A percentile compares a stretch with the other conserved stretches of the same genome.
phyloP scores from a whole-genome alignment of 2,797 vertebrate species.

The Choloepus didactylus region DNA sequence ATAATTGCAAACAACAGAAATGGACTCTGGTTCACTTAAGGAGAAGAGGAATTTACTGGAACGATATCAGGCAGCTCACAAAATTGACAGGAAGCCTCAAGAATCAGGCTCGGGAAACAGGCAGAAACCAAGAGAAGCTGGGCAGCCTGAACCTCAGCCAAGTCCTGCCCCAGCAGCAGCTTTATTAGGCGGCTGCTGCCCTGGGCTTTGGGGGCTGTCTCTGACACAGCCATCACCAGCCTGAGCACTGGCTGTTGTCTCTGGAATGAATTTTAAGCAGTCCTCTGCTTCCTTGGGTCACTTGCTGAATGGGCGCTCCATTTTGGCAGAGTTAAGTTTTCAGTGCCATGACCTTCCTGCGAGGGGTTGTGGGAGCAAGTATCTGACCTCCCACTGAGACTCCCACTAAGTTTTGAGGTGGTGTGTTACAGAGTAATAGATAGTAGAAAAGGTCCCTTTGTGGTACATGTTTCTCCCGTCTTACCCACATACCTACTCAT shows the following conservation, averaged over 20 bases:
- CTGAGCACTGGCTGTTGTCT: not conserved
- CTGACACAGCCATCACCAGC: not conserved
- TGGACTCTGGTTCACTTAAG: slow-evolving; percentile 57
- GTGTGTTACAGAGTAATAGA: slow-evolving; percentile 26
- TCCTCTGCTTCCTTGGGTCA: not conserved
- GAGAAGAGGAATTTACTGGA: slow-evolving; percentile 54
- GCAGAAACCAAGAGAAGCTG: slow-evolving; percentile 12
- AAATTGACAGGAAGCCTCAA: slow-evolving; percentile 36
- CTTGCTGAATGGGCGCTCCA: not conserved
- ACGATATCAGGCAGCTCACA: not conserved
- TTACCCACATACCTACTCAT: not conserved
- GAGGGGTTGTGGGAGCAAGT: not conserved
- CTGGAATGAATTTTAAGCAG: not conserved
- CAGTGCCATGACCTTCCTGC: slow-evolving; percentile 10
- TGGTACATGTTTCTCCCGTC: not conserved
- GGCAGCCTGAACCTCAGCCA: not conserved
- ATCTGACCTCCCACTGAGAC: not conserved
- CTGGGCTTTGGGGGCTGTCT: not conserved
- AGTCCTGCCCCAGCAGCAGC: not conserved
- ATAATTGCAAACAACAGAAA: slow-evolving; percentile 64
- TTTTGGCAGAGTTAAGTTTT: not conserved
- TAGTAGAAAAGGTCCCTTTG: not conserved
- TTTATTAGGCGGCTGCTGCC: not conserved
- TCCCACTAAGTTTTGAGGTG: not conserved
- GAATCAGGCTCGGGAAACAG: not conserved